Evolutionary conservation across 2,888 invertebrate species (phyloP), one percentile per base, ranked within the genome.

Genomic region (Megaustenia siamemsis): DNA sequence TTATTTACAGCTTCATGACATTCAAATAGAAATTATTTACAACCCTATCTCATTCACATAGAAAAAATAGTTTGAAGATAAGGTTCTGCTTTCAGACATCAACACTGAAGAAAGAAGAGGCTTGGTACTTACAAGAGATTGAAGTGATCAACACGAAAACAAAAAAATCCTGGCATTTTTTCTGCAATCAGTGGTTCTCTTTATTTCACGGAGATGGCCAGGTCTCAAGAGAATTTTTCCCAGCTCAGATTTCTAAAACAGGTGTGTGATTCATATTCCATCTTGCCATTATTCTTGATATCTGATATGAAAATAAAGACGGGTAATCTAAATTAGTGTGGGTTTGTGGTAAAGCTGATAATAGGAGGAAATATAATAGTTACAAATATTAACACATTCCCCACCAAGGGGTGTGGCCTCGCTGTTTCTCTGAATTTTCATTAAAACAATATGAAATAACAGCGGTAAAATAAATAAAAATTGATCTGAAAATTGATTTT

Each of bases 141-240:
- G 92, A 93, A 88, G 88, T 94, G 28, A 86, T 90, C 12, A 94
- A 94, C 88, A 91, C 91, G 35, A 90, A 90, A 80, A 91, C 88
- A 10, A 91, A 92, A 84, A 92, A 92, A 80, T 87, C 89, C 12
- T 94, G 93, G 93, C 83, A 92, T 45, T 94, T 94, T 88, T 84
- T 90, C 73, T 93, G 93, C 87, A 91, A 92, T 85, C 91, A 93
- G 83, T 94, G 94, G 94, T 87, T 94, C 45, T 94, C 94, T 5
- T 87, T 94, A 38, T 92, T 92, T 84, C 92, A 93, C 77, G 91
- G 90, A 10, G 94, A 94, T 85, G 92, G 93, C 32, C 93, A 93
- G 73, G 90, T 90, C 6, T 87, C 89, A 28, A 84, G 94, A 45
- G 92, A 93, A 86, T 90, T 94, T 45, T 93, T 89, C 86, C 91